Evolutionary conservation across 2,888 invertebrate species (phyloP).

Genomic region (Chorisops tibialis): DNA sequence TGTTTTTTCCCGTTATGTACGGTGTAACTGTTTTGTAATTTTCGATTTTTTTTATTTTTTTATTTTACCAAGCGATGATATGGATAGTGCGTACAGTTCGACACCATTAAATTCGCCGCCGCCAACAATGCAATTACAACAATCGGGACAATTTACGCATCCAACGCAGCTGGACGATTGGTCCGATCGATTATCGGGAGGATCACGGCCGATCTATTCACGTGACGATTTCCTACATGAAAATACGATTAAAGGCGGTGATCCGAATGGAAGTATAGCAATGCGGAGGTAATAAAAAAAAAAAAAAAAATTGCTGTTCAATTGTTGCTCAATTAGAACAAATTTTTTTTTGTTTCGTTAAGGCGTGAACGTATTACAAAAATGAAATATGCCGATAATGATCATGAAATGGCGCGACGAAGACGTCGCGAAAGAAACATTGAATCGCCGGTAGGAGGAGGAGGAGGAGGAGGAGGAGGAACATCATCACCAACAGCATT

Average conservation of each 20-base stretch:
- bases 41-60: not conserved
- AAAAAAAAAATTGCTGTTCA: not conserved
- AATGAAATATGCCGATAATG: constrained; percentile 35
- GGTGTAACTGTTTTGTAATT: no score
- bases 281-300: constrained; percentile 28
- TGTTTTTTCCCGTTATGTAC: no score
- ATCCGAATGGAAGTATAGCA: constrained; percentile 40
- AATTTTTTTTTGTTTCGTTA: constrained; percentile 1
- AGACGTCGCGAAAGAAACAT: constrained; percentile 30
- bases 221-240: constrained; percentile 74
- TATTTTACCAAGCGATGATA: constrained; percentile 34
- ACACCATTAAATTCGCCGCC: constrained; percentile 36
- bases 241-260: constrained; percentile 66
- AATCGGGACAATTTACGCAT: not conserved
- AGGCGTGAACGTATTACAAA: constrained; percentile 31
- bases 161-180: not conserved
- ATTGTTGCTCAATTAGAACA: not conserved
- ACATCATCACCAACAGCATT: constrained; percentile 28
- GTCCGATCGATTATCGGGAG: not conserved
- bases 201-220: constrained; percentile 56
- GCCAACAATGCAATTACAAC: constrained; percentile 8
- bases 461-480: not conserved
- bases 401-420: constrained; percentile 31
- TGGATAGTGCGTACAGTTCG: constrained; percentile 34
- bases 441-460: not conserved